phyloP scores from a whole-genome alignment of 30 jellyfish, hydroid and myxozoan genomes.

The Aurelia sp. region DNA sequence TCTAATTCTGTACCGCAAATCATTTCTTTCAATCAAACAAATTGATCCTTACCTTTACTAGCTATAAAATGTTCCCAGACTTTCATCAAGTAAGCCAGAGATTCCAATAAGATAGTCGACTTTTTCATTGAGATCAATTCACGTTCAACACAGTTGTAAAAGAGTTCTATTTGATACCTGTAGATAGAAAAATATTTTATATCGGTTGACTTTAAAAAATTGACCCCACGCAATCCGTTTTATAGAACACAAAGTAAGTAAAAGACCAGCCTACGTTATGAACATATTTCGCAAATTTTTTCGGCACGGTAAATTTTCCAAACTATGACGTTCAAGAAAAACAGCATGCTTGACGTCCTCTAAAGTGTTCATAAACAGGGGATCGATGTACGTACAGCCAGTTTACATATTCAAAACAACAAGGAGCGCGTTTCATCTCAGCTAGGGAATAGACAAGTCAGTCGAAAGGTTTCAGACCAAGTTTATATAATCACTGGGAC shows the following conservation, averaged over 20 bases:
- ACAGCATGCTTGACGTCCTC: too few relatives aligned
- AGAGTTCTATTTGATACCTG: slow-evolving; percentile 3
- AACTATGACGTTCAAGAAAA: too few relatives aligned
- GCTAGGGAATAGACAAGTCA: neutral
- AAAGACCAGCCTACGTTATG: too few relatives aligned
- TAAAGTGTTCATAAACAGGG: neutral
- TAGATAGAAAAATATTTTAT: neutral
- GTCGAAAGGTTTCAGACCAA: neutral
- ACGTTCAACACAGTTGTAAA: neutral
- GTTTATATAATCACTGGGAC: too few relatives aligned
- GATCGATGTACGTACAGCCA: neutral
- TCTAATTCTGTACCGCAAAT: neutral
- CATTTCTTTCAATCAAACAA: neutral
- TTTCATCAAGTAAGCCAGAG: slow-evolving; percentile 5
- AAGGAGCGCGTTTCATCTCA: too few relatives aligned
- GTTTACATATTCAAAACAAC: neutral
- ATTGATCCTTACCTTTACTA: neutral
- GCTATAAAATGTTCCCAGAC: neutral
- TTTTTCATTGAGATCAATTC: neutral
- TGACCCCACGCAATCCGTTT: too few relatives aligned
- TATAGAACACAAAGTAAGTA: too few relatives aligned
- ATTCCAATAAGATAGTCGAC: neutral
- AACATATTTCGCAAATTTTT: too few relatives aligned
- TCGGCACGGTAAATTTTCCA: too few relatives aligned
- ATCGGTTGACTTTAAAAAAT: too few relatives aligned